Percentiles rank a stretch among this genome's conserved stretches.
These are phyloP conservation scores for Crossocerus cetratus DNA, from an alignment of 2,888 invertebrate genomes.

Conservation along the genomic window DNA sequence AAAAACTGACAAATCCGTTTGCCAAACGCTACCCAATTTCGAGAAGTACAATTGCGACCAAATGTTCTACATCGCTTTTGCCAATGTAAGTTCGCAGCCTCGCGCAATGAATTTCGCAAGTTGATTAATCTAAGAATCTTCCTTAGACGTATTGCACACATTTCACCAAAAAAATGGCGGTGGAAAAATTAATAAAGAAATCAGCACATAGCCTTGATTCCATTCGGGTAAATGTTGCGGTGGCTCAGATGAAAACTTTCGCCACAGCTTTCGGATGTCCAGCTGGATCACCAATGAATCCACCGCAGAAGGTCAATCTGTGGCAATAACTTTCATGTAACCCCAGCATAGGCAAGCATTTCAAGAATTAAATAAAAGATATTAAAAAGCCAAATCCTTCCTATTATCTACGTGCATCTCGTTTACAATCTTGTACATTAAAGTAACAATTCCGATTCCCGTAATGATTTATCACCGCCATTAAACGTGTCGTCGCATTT, in stretches of 20 bases:
- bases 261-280: neutral
- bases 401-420: too few species aligned
- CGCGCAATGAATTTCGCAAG: neutral
- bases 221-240: neutral
- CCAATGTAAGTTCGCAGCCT: neutral
- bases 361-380: too few species aligned
- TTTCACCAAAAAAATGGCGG: neutral
- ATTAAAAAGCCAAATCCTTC: too few species aligned
- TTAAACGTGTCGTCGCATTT: too few species aligned
- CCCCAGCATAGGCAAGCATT: too few species aligned
- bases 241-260: neutral
- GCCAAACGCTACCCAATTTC: neutral
- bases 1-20: neutral
- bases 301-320: neutral
- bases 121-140: neutral
- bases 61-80: constrained; percentile 8
- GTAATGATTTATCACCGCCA: too few species aligned
- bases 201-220: neutral
- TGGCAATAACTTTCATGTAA: neutral
- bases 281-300: neutral
- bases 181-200: neutral
- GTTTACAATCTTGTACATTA: too few species aligned
- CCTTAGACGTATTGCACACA: neutral
- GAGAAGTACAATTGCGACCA: neutral
- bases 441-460: too few species aligned